Conservation (phyloP, 2,797 vertebrate genomes). For the Girardinus metallicus region DNA sequence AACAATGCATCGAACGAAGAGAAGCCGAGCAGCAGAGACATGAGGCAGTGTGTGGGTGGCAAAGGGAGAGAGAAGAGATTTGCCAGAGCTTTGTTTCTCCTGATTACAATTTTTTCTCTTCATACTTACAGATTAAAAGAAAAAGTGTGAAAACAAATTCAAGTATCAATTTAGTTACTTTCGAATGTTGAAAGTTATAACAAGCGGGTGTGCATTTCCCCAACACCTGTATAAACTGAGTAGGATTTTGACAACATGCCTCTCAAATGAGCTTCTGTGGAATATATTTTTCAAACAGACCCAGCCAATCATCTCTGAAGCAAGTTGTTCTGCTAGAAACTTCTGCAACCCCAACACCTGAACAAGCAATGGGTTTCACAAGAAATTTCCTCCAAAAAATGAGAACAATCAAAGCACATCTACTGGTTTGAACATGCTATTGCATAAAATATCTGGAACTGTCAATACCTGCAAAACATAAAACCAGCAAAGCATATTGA, state of each 20-base stretch:
- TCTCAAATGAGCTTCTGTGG: conserved; percentile 11
- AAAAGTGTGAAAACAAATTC: conserved; percentile 7
- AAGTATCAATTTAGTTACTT: conserved; percentile 21
- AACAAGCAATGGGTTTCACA: conserved; percentile 20
- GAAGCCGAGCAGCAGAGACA: conserved; percentile 38
- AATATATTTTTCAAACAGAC: conserved; percentile 20
- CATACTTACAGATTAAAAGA: conserved; percentile 1
- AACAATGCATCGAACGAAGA: conserved; percentile 56
- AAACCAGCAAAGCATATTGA: not conserved
- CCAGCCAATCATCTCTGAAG: conserved; percentile 12
- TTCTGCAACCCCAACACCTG: not conserved
- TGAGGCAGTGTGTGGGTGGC: conserved; percentile 62
- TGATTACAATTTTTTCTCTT: conserved; percentile 19
- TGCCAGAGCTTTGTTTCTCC: conserved; percentile 38
- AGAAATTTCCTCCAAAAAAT: conserved; percentile 16
- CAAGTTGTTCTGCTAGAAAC: conserved; percentile 22
- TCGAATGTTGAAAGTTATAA: conserved; percentile 5
- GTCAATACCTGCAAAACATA: not conserved
- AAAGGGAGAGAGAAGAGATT: conserved; percentile 48
- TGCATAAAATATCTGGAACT: conserved; percentile 9
- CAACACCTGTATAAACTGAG: not conserved
- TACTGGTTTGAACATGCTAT: not conserved
- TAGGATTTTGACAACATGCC: conserved; percentile 26
- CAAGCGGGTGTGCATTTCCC: not conserved
- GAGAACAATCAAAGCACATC: conserved; percentile 8